Base-by-base conservation (phyloP, 1,140 invertebrate species). In the Riptortus pedestris region DNA sequence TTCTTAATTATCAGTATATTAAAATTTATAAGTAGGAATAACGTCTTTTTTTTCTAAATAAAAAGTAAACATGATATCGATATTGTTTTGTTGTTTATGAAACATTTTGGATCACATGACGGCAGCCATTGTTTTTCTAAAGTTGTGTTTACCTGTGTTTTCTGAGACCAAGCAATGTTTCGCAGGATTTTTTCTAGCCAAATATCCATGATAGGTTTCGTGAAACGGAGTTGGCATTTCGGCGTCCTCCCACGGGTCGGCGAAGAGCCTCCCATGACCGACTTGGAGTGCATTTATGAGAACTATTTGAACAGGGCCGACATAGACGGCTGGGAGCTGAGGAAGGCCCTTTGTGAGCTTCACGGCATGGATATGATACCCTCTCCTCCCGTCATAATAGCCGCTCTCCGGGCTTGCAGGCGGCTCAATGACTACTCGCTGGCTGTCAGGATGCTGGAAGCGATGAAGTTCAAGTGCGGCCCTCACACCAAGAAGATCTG, bases 241-340 rank as follows among this genome's bases (percentile, higher is more conserved):
- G 14, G 14, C 18, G 51, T 55, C 24, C 9, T 55, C 7, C 51
- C 5, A 18, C 22, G 24, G 24, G 2, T 27, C 26, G 2, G 1
- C 3, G 22, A 59, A 3, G 20, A 26, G 52, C 52, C 2, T 27
- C 52, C 52, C n/a, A 2, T 18, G 18, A 5, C 28, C 16, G 63
- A 67, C n/a, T 26, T 67, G 20, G 62, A 65, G 11, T 33, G 76
- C 27, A 78, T 88, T 72, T 93, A 88, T 74, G 85, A 88, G 73
- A 80, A 82, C 22, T 96, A 84, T 75, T 93, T 98, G 78, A 89
- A 84, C 74, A 81, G 90, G 58, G 79, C 82, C 47, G 89, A 97
- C 69, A 92, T 97, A 73, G 95, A 98, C 78, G 86, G 86, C 29
- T 98, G 96, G 96, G 93, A 97, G 78, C 81, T 96, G 66, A 84